These are phyloP conservation scores for Athetis lepigone DNA, from an alignment of 2,888 invertebrate species.

Conservation along the genomic window DNA sequence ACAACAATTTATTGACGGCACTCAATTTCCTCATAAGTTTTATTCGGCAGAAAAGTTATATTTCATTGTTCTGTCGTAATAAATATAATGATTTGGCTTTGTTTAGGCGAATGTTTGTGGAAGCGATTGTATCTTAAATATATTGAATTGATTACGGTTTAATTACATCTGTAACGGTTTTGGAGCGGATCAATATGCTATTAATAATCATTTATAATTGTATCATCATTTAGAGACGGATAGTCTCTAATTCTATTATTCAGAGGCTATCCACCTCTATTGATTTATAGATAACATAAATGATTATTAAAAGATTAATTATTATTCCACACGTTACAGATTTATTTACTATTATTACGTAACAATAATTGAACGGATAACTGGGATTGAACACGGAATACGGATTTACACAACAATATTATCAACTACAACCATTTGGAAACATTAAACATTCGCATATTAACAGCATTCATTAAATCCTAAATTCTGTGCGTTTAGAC, in stretches of 20 bases:
- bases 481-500: constrained; percentile 55
- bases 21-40: constrained; percentile 8
- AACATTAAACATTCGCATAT: constrained; percentile 53
- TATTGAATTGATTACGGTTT: constrained; percentile 19
- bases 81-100: constrained; percentile 11
- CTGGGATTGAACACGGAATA: constrained; percentile 19
- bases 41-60: constrained; percentile 5
- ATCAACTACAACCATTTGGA: constrained; percentile 46
- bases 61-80: constrained; percentile 14
- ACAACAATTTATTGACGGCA: constrained; percentile 7
- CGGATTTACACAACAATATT: constrained; percentile 25
- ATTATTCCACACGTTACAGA: constrained; percentile 5
- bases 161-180: constrained; percentile 17
- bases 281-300: too few relatives aligned
- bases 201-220: constrained; percentile 10
- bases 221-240: constrained; percentile 2
- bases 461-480: constrained; percentile 52
- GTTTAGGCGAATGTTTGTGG: constrained; percentile 13
- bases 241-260: too few relatives aligned
- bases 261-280: too few relatives aligned
- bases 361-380: constrained; percentile 6
- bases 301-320: too few relatives aligned
- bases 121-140: constrained; percentile 2
- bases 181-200: not conserved
- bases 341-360: not conserved